A percentile compares a stretch with the other conserved stretches of the same genome.
Evolutionary conservation across 2,888 invertebrate genomes (phyloP).

Genomic region (Polydrusus tereticollis): DNA sequence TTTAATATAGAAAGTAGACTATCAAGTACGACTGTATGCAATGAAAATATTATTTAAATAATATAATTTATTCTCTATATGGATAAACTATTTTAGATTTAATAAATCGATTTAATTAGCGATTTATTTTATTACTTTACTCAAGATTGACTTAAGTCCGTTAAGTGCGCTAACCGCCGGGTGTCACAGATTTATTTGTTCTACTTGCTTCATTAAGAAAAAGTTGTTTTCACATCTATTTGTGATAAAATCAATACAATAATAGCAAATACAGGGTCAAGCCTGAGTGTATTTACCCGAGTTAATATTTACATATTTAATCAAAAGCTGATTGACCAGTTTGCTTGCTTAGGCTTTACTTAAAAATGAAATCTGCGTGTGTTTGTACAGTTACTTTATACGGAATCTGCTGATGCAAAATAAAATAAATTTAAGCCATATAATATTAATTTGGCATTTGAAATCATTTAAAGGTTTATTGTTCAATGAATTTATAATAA

Average conservation of each 20-base stretch:
- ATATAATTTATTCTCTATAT: conserved; percentile 13
- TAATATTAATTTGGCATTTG: too few species aligned
- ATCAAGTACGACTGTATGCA: not conserved
- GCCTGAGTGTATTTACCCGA: not conserved
- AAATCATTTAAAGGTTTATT: too few species aligned
- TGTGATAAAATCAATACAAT: conserved; percentile 4
- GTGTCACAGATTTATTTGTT: conserved; percentile 34
- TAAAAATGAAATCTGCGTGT: not conserved
- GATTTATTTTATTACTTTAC: conserved; percentile 23
- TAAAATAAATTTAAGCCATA: not conserved
- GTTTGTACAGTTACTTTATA: not conserved
- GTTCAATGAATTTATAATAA: too few species aligned
- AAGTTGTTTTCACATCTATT: conserved; percentile 20
- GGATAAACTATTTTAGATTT: not conserved
- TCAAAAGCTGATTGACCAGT: not conserved
- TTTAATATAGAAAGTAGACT: not conserved
- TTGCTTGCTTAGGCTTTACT: not conserved
- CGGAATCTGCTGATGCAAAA: not conserved
- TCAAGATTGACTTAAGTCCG: conserved; percentile 12
- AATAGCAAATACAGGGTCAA: not conserved
- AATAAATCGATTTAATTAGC: conserved; percentile 26
- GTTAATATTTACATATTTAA: not conserved
- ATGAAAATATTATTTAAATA: not conserved
- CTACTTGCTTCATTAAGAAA: conserved; percentile 31
- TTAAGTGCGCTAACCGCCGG: conserved; percentile 15